Percentiles rank a stretch among this genome's conserved stretches.
phyloP scores from a whole-genome alignment of 2,888 invertebrate species.

The Branchinecta sandiegonensis region DNA sequence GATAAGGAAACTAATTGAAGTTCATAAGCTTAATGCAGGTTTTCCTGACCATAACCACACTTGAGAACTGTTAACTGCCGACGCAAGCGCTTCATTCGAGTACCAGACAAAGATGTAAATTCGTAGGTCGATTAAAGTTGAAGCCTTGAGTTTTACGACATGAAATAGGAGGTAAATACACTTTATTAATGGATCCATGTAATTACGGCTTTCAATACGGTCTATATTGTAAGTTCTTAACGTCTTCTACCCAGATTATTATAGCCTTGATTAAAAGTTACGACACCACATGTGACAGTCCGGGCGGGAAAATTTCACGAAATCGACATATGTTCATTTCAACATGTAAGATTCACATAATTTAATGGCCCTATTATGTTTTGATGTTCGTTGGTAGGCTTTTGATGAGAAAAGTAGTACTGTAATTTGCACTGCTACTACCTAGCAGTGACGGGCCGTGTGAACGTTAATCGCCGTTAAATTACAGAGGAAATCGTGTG shows the following conservation, averaged over 20 bases:
- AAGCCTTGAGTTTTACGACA: slow-evolving; percentile 11
- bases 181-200: slow-evolving; percentile 11
- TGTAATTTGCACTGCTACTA: slow-evolving; percentile 4
- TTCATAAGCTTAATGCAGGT: no score
- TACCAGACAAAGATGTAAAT: no score
- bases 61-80: no score
- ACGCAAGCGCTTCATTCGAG: no score
- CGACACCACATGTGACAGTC: slow-evolving; percentile 16
- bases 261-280: slow-evolving; percentile 11
- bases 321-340: slow-evolving; percentile 15
- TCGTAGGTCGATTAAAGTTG: neutral
- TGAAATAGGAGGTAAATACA: slow-evolving; percentile 6
- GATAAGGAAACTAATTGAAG: no score
- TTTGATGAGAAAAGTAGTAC: neutral
- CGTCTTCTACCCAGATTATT: slow-evolving; percentile 12
- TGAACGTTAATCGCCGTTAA: neutral
- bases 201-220: slow-evolving; percentile 15
- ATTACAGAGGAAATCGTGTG: slow-evolving; percentile 16
- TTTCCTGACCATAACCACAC: no score
- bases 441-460: neutral
- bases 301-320: slow-evolving; percentile 7
- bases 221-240: slow-evolving; percentile 11
- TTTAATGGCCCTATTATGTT: slow-evolving; percentile 15
- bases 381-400: slow-evolving; percentile 16
- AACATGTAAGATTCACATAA: slow-evolving; percentile 16